Evolutionary conservation across 1,140 invertebrate genomes (phyloP), one percentile per base, ranked within the genome.

Genomic region (Plectrocnemia conspersa): DNA sequence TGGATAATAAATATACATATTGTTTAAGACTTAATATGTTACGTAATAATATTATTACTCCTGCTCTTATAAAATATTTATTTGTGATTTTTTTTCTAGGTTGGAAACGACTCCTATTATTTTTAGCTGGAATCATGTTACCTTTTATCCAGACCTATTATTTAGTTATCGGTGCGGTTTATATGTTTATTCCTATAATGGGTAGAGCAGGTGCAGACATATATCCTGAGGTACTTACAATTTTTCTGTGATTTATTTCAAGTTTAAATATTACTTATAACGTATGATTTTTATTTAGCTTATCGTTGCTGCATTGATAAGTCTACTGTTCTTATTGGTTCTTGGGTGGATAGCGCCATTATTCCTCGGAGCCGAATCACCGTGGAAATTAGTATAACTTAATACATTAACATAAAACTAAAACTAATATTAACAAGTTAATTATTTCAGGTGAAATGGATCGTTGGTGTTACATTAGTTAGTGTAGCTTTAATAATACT

Each of bases 131-230:
- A 50, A 68, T 79, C 54, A 75, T 76, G 38, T 68, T 86, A 54
- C 83, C 84, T n/a, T 81, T 84, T 54, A 74, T 83, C 19, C 82
- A 88, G 65, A 76, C 78, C 29, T 80, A 82, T 52, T 89, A 90
- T 68, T 77, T 88, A 63, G 71, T 81, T 40, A 85, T 93, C 54
- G 72, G 69, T 57, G 72, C 73, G 53, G 61, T 79, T 24, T 70
- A 73, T 61, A 70, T 76, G 65, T 72, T 77, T 65, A 83, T 92
- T 56, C 91, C 91, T 2, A 82, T 93, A 56, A 88, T 89, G 84
- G 91, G 91, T 35, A 77, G 91, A 63, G 75, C 81, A 24, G 91
- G 91, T 23, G 77, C 83, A 21, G 80, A 62, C 69, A 79, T 29
- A 77, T 76, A 46, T 67, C 79, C 63, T 74, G 85, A 76, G 63